Base-by-base conservation (phyloP, 2,797 vertebrate genomes). In the Cephalopachus bancanus region DNA sequence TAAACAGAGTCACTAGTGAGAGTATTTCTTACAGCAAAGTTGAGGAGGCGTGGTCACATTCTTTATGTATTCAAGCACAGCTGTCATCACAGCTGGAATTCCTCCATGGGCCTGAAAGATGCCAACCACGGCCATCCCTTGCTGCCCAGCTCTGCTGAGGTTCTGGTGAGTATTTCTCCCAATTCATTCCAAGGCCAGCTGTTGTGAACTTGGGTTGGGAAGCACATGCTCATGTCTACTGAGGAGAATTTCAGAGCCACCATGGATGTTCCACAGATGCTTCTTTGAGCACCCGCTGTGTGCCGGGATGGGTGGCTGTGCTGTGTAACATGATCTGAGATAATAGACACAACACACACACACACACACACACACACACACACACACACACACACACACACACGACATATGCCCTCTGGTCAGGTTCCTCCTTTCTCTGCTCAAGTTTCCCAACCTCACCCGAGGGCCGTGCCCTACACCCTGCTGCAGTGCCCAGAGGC, bases 121-220 rank as follows among this genome's bases (percentile, higher is more conserved):
- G 1, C 4, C 0, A 1, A 24, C 16, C 16, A 0, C 0, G 7
- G 62, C 26, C 24, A 59, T 30, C n/a, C 15, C 12, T 1, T 30
- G 1, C 44, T 4, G 4, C 6, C 2, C 7, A 0, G 24, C 37
- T 57, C 65, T 62, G 53, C 14, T 16, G 30, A 30, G 15, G 5
- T 33, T 62, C 55, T 22, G 11, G 64, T 33, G 9, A 2, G 4
- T 44, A 12, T 2, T 62, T 65, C 33, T 83, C 37, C 37, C 3
- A n/a, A 12, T 17, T 12, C 49, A 12, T 59, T 22, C 71, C 24
- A 1, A 51, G 14, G 1, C 33, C 11, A 33, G 55, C 44, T 4
- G 28, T 78, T 8, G 7, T 10, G 30, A 3, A 7, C 26, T 11
- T 5, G 0, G 37, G 44, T 30, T 11, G 1, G 30, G n/a, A 17